phyloP scores from a whole-genome alignment of 1,140 invertebrate species.

The Drosophila sturtevanti region DNA sequence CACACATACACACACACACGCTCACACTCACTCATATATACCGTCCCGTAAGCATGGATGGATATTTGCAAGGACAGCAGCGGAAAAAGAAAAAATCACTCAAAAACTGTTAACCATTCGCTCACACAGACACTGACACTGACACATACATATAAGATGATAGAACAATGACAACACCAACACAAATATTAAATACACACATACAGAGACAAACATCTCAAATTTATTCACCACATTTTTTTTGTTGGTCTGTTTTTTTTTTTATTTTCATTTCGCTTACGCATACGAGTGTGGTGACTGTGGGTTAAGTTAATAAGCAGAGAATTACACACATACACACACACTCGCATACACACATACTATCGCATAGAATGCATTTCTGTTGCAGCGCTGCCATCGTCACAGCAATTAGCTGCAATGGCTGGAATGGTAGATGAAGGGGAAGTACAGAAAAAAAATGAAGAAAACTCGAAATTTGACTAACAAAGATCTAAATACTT shows the following conservation, averaged over 20 bases:
- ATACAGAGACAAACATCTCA: constrained; percentile 43
- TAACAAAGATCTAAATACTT: no score
- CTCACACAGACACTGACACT: constrained; percentile 31
- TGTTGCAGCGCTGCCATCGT: constrained; percentile 62
- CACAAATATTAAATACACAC: constrained; percentile 21
- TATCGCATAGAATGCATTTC: constrained; percentile 53
- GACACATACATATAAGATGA: constrained; percentile 6
- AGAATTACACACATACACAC: constrained; percentile 27
- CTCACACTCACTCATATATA: no score
- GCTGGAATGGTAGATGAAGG: constrained; percentile 6
- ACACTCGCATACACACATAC: constrained; percentile 33
- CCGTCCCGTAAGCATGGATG: no score
- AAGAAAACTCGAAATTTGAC: background rate
- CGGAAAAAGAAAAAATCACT: constrained; percentile 43
- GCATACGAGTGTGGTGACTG: constrained; percentile 36
- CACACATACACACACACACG: constrained; percentile 1
- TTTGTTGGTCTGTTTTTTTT: constrained; percentile 49
- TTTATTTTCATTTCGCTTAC: constrained; percentile 41
- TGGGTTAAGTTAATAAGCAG: constrained; percentile 38
- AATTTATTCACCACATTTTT: constrained; percentile 77
- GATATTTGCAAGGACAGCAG: background rate
- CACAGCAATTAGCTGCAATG: constrained; percentile 65
- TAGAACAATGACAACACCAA: constrained; percentile 50
- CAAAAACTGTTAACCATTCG: constrained; percentile 44
- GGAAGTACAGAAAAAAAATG: background rate